Evolutionary conservation across 2,113 vertebrate species (phyloP).

Genomic region (Butorides virescens): DNA sequence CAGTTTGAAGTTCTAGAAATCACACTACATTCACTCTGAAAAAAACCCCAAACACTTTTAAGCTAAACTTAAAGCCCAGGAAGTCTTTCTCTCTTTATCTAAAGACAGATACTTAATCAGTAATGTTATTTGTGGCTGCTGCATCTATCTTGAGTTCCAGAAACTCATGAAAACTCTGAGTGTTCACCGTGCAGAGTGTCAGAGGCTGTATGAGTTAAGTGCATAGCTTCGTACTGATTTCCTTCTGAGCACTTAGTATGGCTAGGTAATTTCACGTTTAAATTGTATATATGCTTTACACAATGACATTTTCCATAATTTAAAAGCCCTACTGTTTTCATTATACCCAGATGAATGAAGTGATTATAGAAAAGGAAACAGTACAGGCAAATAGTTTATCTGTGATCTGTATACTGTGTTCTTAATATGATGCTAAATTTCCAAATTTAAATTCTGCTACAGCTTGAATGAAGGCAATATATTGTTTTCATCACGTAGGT

Average conservation of each 20-base stretch:
- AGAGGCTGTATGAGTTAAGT: not conserved
- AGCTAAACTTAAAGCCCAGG: not conserved
- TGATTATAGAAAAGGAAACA: not conserved
- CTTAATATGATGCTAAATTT: not conserved
- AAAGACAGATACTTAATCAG: not conserved
- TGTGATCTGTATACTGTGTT: not conserved
- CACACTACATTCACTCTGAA: not conserved
- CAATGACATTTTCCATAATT: not conserved
- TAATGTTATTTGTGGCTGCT: not conserved
- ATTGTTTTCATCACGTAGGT: slow-evolving; percentile 24
- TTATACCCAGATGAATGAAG: not conserved
- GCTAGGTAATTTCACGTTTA: not conserved
- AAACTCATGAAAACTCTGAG: not conserved
- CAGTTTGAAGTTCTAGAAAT: not conserved
- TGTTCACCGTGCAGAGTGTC: not conserved
- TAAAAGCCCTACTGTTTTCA: not conserved
- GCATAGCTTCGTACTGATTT: not conserved
- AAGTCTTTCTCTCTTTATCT: not conserved
- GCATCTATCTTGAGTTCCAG: not conserved
- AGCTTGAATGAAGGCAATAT: not conserved
- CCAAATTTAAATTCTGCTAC: not conserved
- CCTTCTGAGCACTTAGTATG: not conserved
- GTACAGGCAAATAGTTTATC: not conserved
- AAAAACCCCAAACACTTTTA: not conserved
- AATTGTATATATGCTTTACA: not conserved